Conservation (phyloP, 2,113 vertebrate genomes). For the Sander lucioperca region DNA sequence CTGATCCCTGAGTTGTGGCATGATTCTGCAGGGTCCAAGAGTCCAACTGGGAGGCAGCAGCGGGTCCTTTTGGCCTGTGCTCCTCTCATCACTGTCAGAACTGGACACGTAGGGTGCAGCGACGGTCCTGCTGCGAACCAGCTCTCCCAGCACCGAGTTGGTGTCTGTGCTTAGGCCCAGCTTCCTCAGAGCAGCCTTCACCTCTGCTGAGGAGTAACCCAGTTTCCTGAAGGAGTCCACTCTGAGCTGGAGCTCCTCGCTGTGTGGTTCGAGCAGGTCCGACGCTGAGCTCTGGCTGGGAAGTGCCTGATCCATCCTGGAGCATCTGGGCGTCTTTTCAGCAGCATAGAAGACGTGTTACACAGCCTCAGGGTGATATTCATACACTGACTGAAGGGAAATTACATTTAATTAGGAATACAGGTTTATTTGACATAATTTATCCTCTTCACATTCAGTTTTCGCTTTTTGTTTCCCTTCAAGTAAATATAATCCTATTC, state of each 20-base stretch:
- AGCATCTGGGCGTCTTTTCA: constrained; percentile 37
- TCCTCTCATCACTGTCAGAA: constrained; percentile 76
- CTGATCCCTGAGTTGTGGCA: constrained; percentile 64
- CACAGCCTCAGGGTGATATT: not conserved
- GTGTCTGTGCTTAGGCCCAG: constrained; percentile 90
- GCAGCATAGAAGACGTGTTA: constrained; percentile 24
- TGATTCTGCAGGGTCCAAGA: constrained; percentile 28
- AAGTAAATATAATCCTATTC: not conserved
- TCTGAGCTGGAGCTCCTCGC: constrained; percentile 85
- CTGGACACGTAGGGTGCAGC: constrained; percentile 37
- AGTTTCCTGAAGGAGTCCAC: constrained; percentile 96
- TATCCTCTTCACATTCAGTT: not conserved
- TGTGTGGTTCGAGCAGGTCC: constrained; percentile 50
- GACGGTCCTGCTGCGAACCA: constrained; percentile 86
- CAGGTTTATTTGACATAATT: not conserved
- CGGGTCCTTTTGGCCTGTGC: constrained; percentile 74
- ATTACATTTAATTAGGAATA: not conserved
- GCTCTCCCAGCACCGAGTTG: constrained; percentile 92
- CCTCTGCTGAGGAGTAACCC: constrained; percentile 90
- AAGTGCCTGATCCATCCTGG: constrained; percentile 67
- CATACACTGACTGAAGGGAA: not conserved
- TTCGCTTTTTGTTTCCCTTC: not conserved
- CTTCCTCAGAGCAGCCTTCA: constrained; percentile 88
- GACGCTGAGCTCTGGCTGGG: constrained; percentile 28
- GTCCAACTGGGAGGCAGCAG: constrained; percentile 70